Conservation (phyloP, 2,888 invertebrate species). For the Spisula subtruncata region DNA sequence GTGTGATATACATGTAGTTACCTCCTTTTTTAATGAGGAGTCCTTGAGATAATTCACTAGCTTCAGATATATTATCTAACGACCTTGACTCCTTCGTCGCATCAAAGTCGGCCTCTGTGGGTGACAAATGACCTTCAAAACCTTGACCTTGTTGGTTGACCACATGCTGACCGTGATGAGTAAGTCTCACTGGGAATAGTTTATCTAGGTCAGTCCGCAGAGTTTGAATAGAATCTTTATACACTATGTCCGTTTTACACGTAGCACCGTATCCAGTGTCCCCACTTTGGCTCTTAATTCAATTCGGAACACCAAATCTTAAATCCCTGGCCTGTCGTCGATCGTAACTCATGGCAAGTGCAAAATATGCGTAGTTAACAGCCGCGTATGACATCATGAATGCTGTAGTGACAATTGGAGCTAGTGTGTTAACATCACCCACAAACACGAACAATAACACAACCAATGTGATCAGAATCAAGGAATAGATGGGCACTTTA, state of each 20-base stretch:
- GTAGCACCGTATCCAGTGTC: constrained; percentile 78
- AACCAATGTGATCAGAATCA: constrained; percentile 95
- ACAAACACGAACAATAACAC: constrained; percentile 97
- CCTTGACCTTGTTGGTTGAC: constrained; percentile 71
- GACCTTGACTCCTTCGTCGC: constrained; percentile 78
- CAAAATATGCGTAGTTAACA: constrained; percentile 98
- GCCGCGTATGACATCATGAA: constrained; percentile 98
- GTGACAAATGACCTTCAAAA: constrained; percentile 63
- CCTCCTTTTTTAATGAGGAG: constrained; percentile 73
- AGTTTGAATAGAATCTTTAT: constrained; percentile 84
- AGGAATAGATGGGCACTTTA: constrained; percentile 97
- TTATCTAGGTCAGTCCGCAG: constrained; percentile 92
- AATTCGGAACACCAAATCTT: constrained; percentile 65
- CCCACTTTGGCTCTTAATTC: constrained; percentile 46
- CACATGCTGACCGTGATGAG: constrained; percentile 90
- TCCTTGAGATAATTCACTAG: constrained; percentile 73
- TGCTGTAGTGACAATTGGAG: constrained; percentile 99
- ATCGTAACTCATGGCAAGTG: constrained; percentile 98
- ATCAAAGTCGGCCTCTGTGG: constrained; percentile 83
- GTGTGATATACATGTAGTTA: constrained; percentile 34
- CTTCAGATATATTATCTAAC: constrained; percentile 70
- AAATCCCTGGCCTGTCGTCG: constrained; percentile 94
- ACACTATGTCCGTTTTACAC: constrained; percentile 64
- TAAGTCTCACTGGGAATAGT: constrained; percentile 96
- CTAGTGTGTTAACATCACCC: constrained; percentile 97